Percentiles rank a stretch among this genome's conserved stretches.
Conservation (phyloP, 2,888 invertebrate species). For the Eurois occulta region DNA sequence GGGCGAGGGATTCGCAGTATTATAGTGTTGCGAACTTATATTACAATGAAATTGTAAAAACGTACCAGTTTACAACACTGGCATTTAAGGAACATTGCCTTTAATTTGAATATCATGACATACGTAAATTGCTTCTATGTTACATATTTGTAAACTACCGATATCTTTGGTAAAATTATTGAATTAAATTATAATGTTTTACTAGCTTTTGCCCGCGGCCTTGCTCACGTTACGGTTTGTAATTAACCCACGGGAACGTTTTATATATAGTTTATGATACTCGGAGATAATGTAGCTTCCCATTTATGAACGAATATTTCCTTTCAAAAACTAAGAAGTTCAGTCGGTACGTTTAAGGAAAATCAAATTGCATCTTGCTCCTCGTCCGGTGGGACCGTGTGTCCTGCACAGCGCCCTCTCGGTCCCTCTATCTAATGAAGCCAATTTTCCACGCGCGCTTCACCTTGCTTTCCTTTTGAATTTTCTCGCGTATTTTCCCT, state of each 20-base stretch:
- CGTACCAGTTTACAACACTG: background rate
- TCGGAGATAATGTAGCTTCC: background rate
- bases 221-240: background rate
- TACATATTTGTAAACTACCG: background rate
- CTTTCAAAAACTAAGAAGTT: background rate
- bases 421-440: slow-evolving; percentile 88
- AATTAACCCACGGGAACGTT: background rate
- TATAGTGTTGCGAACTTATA: slow-evolving; percentile 38
- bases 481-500: slow-evolving; percentile 88
- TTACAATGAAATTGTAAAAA: background rate
- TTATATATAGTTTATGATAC: background rate
- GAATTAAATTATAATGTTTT: background rate
- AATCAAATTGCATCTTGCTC: slow-evolving; percentile 47
- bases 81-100: background rate
- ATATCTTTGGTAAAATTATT: background rate
- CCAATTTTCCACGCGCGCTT: slow-evolving; percentile 87
- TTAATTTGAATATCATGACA: background rate
- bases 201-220: background rate
- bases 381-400: slow-evolving; percentile 70
- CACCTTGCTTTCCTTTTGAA: slow-evolving; percentile 88
- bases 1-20: slow-evolving; percentile 41
- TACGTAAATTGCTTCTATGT: background rate
- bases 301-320: slow-evolving; percentile 1
- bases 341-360: background rate
- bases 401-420: slow-evolving; percentile 75